Base-by-base conservation (phyloP, 2,888 invertebrate species). In the Pterostichus niger region DNA sequence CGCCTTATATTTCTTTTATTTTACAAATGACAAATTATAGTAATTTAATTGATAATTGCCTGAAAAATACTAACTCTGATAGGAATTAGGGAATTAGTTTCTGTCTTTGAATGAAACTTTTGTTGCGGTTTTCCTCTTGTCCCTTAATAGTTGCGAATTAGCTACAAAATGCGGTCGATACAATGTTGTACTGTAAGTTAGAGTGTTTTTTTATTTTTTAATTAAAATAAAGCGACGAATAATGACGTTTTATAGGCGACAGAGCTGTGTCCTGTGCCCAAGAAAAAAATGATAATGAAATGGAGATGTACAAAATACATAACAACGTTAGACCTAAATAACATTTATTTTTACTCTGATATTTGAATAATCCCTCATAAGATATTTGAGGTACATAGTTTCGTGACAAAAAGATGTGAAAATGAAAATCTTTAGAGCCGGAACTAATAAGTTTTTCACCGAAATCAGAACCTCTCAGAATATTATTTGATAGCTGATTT, bases 181-280 rank as follows among this genome's bases (percentile, higher is more conserved):
- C 31, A 10, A 54, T 15, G 54, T 59, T 59, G 59, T 24, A 59
- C 24, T 59, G 31, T 31, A 59, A 64, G 64, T 64, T 40, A 35
- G 13, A 11, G 13, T 35, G 64, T 64, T 64, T 64, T 56, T 59
- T 56, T 59, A 64, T 64, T 35, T 64, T 64, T 64, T 9, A 64
- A 64, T 35, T 64, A 64, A 64, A 64, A 64, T 4, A 33, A 35
- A 64, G 13, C 7, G 35, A 33, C 35, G 31, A 64, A 64, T 64
- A 64, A 64, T 64, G 64, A 35, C 64, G 13, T 64, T 59, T 59
- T 10, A 59, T 17, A 4, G 24, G 59, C 59, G 31, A 24, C 59
- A 59, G 7, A 11, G 24, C 6, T 7, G 40, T 40, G 40, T 1
- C 7, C 40, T 40, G 40, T 0, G 9, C 40, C 40, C 6, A 40